A percentile compares a stretch with the other conserved stretches of the same genome.
Conservation (phyloP, 2,113 vertebrate genomes). For the Misgurnus mizolepis region DNA sequence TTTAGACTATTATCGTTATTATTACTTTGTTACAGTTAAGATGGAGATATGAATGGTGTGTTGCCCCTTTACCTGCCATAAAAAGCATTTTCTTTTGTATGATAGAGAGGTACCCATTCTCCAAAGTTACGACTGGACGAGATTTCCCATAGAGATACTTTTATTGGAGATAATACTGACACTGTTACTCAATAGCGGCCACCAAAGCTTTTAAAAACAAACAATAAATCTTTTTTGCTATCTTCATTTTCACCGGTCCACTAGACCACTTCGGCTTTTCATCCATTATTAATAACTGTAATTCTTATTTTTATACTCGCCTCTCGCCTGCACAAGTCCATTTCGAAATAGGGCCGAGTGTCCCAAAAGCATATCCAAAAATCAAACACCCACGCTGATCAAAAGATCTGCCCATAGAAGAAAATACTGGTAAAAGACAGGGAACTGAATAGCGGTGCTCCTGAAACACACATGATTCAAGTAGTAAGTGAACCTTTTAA, state of each 20-base stretch:
- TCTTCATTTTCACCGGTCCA: slow-evolving; percentile 55
- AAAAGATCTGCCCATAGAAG: slow-evolving; percentile 56
- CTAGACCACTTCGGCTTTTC: slow-evolving; percentile 54
- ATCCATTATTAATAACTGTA: slow-evolving; percentile 48
- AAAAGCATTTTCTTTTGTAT: slow-evolving; percentile 2
- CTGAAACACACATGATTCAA: slow-evolving; percentile 66
- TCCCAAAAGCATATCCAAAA: slow-evolving; percentile 60
- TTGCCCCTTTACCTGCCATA: too few species aligned
- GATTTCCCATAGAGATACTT: slow-evolving; percentile 72
- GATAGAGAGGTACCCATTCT: slow-evolving; percentile 24
- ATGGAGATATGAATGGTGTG: too few species aligned
- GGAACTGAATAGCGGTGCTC: slow-evolving; percentile 47
- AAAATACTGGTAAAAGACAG: slow-evolving; percentile 44
- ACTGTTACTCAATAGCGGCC: slow-evolving; percentile 74
- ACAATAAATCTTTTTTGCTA: slow-evolving; percentile 69
- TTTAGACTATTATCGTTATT: too few species aligned
- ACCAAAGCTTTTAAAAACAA: slow-evolving; percentile 71
- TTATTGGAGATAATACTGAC: slow-evolving; percentile 82
- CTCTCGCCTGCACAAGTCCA: slow-evolving; percentile 52
- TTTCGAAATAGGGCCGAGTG: slow-evolving; percentile 65
- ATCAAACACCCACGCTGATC: slow-evolving; percentile 63
- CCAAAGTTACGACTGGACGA: slow-evolving; percentile 29
- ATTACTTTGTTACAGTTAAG: too few species aligned
- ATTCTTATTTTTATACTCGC: slow-evolving; percentile 40
- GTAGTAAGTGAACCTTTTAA: slow-evolving; percentile 60